Evolutionary conservation across 1,140 invertebrate species (phyloP), one percentile per base, ranked within the genome.

Genomic region (Fopius arisanus): DNA sequence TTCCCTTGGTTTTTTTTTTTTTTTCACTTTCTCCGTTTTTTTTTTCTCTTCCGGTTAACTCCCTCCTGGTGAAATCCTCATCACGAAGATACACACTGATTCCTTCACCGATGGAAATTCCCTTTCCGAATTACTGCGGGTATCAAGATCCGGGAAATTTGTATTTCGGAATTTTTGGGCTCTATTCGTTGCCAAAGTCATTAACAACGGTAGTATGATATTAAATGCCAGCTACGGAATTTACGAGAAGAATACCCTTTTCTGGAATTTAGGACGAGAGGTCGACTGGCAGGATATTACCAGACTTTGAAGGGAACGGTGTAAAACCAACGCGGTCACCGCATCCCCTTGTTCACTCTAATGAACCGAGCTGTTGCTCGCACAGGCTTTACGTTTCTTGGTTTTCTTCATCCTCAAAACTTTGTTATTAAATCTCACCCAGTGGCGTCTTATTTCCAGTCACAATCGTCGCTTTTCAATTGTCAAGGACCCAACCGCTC

Each of bases 371-470:
- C 23, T 43, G 67, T 59, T 71, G 37, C 16, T 40, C 21, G 31
- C 16, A 16, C 12, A 23, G 54, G 65, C 16, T 71, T 63, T 48
- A 10, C 70, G 41, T 75, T 75, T 75, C 70, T 75, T 75, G 21
- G 63, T 70, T 75, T 69, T 69, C 71, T 72, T 72, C 70, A 62
- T 66, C 43, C 19, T 16, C n/a, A 31, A 72, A 75, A 75, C 74
- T 75, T 75, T 69, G 74, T 75, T 75, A 75, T 75, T 75, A 75
- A 70, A 72, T 66, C 68, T 51, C n/a, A n/a, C 48, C 66, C 62
- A 72, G 37, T 72, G 54, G 37, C 70, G 63, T 40, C 33, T 65
- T 65, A 12, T 71, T 29, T 40, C 16, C 67, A 28, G 23, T 65
- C 29, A 43, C 6, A 29, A 16, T 48, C 14, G n/a, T 14, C 2